Percentiles rank a stretch among this genome's conserved stretches.
These are phyloP conservation scores for Lissocephala sabroskyi DNA, from an alignment of 2,888 invertebrate genomes.

Conservation along the genomic window DNA sequence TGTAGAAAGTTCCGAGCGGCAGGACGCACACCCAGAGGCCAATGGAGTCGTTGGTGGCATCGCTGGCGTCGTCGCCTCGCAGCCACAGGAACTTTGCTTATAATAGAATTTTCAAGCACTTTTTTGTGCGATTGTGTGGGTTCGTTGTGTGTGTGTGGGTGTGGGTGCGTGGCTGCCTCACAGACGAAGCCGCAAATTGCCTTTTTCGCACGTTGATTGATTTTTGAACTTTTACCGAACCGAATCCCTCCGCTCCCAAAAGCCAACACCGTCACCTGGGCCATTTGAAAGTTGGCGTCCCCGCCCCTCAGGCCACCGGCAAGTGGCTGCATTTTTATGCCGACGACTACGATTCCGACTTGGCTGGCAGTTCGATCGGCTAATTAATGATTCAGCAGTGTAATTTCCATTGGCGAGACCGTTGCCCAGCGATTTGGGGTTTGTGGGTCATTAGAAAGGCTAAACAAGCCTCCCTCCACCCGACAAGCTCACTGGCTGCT, in stretches of 20 bases:
- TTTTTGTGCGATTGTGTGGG: not conserved
- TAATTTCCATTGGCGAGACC: constrained; percentile 29
- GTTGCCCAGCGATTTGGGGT: not conserved
- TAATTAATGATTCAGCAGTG: constrained; percentile 52
- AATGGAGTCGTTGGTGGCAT: constrained; percentile 1
- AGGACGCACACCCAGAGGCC: not conserved
- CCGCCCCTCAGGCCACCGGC: not conserved
- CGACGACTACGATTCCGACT: too few relatives aligned
- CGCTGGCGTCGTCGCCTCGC: not conserved
- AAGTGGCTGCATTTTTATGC: constrained; percentile 1
- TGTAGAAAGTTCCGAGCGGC: too few relatives aligned
- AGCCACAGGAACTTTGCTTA: constrained; percentile 45
- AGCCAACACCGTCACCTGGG: not conserved
- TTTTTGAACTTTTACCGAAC: constrained; percentile 45
- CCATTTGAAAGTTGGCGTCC: not conserved
- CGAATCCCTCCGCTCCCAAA: not conserved
- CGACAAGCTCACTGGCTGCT: too few relatives aligned
- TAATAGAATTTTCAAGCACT: constrained; percentile 56
- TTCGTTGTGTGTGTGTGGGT: not conserved
- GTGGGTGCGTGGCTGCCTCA: constrained; percentile 15
- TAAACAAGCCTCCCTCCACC: not conserved
- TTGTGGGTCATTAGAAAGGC: not conserved
- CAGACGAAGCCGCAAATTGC: constrained; percentile 51
- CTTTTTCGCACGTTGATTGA: constrained; percentile 63
- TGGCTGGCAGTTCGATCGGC: constrained; percentile 4